Conservation (phyloP, 2,888 invertebrate genomes). For the Elmis aenea region DNA sequence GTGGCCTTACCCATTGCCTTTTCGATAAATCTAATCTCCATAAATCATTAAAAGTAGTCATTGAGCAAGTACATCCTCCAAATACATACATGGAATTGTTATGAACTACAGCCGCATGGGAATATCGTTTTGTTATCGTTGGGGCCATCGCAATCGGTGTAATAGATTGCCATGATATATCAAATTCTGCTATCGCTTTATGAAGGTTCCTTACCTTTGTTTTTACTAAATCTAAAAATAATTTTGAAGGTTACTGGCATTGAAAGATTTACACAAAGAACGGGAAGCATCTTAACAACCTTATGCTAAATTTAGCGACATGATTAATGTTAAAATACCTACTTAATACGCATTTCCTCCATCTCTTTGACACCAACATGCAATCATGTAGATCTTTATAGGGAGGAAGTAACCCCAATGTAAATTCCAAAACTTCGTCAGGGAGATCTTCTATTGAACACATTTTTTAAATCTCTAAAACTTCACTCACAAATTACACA, state of each 20-base stretch:
- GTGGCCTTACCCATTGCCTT: conserved; percentile 77
- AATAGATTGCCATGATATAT: conserved; percentile 68
- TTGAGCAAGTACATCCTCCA: conserved; percentile 91
- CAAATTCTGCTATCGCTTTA: conserved; percentile 71
- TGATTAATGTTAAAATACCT: conserved; percentile 43
- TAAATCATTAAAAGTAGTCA: conserved; percentile 94
- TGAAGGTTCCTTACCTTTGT: conserved; percentile 69
- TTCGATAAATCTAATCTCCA: conserved; percentile 89
- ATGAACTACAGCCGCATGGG: conserved; percentile 82
- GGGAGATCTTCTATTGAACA: conserved; percentile 67
- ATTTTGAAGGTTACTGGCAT: too few relatives aligned
- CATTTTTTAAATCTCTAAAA: conserved; percentile 8
- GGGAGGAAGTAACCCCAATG: conserved; percentile 81
- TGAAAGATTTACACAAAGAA: conserved; percentile 22
- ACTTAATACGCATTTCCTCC: conserved; percentile 83
- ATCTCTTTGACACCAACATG: conserved; percentile 79
- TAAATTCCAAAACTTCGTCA: conserved; percentile 90
- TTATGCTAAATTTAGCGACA: conserved; percentile 13
- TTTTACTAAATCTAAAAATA: conserved; percentile 68
- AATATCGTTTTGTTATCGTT: conserved; percentile 86
- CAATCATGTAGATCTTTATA: conserved; percentile 87
- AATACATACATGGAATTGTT: conserved; percentile 90
- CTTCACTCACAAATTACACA: too few relatives aligned
- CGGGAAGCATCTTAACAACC: not conserved
- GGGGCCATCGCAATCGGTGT: conserved; percentile 57